Percentiles rank a stretch among this genome's conserved stretches.
These are phyloP conservation scores for Epinephelus awoara DNA, from an alignment of 2,797 vertebrate genomes.

Conservation along the genomic window DNA sequence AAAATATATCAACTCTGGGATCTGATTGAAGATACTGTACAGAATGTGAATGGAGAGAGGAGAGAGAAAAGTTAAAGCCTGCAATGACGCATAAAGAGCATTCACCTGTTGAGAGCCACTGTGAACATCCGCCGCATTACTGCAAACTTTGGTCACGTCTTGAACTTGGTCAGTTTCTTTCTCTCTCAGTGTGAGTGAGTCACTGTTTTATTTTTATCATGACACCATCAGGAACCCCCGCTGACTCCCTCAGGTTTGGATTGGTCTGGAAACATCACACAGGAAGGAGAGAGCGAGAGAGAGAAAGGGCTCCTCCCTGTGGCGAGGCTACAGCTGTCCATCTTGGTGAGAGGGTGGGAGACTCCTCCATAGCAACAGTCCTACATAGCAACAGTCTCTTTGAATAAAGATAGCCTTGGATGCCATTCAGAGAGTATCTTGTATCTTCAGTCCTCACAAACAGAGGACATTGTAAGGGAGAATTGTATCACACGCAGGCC, in stretches of 20 bases:
- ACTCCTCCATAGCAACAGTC: constrained; percentile 88
- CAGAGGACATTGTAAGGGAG: constrained; percentile 44
- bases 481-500: neutral
- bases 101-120: constrained; percentile 21
- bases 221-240: constrained; percentile 31
- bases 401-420: constrained; percentile 81
- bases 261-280: constrained; percentile 42
- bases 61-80: constrained; percentile 15
- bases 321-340: constrained; percentile 72
- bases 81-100: neutral
- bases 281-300: constrained; percentile 70
- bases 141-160: constrained; percentile 38
- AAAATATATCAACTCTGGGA: neutral
- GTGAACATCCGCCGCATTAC: constrained; percentile 2
- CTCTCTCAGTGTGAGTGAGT: constrained; percentile 47
- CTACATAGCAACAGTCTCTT: constrained; percentile 87
- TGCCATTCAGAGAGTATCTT: constrained; percentile 63
- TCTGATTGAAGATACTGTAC: neutral
- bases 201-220: constrained; percentile 67
- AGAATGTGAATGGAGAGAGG: constrained; percentile 1
- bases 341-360: constrained; percentile 60
- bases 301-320: constrained; percentile 84
- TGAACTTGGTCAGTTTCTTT: constrained; percentile 50
- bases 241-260: constrained; percentile 54
- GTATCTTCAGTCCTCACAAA: constrained; percentile 59